Evolutionary conservation across 2,797 vertebrate species (phyloP).

Genomic region (Antrozous pallidus): DNA sequence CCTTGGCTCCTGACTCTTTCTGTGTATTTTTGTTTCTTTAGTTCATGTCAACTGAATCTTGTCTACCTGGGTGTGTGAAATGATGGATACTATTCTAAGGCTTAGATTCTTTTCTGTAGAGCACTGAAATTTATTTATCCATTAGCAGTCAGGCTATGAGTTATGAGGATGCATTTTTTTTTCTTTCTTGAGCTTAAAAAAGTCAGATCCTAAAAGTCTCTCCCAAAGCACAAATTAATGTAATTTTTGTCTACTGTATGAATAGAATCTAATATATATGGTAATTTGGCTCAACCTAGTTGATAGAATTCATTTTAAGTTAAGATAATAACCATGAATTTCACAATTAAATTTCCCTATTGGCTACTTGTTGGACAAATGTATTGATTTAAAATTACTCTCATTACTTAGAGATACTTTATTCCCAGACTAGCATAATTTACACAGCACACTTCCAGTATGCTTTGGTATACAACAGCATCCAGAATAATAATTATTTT

Average conservation of each 20-base stretch:
- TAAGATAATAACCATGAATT: slow-evolving; percentile 29
- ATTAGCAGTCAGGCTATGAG: not conserved
- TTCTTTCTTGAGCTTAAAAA: not conserved
- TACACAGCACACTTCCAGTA: not conserved
- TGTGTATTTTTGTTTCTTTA: slow-evolving; percentile 5
- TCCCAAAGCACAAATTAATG: slow-evolving; percentile 22
- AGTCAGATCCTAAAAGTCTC: not conserved
- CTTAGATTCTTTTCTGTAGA: not conserved
- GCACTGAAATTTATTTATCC: not conserved
- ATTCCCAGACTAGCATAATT: not conserved
- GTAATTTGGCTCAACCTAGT: slow-evolving; percentile 30
- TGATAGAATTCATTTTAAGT: slow-evolving; percentile 37
- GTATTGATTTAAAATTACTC: slow-evolving; percentile 67
- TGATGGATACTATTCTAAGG: not conserved
- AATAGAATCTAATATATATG: not conserved
- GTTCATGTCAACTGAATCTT: not conserved
- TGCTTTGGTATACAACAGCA: not conserved
- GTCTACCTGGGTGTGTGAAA: not conserved
- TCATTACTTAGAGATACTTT: slow-evolving; percentile 53
- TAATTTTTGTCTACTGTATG: not conserved
- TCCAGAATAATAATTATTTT: not conserved
- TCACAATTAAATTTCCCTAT: slow-evolving; percentile 45
- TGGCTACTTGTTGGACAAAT: slow-evolving; percentile 57
- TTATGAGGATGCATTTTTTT: not conserved
- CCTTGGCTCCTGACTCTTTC: not conserved